phyloP scores from a whole-genome alignment of 2,113 vertebrate species.

The Catharus minimus region DNA sequence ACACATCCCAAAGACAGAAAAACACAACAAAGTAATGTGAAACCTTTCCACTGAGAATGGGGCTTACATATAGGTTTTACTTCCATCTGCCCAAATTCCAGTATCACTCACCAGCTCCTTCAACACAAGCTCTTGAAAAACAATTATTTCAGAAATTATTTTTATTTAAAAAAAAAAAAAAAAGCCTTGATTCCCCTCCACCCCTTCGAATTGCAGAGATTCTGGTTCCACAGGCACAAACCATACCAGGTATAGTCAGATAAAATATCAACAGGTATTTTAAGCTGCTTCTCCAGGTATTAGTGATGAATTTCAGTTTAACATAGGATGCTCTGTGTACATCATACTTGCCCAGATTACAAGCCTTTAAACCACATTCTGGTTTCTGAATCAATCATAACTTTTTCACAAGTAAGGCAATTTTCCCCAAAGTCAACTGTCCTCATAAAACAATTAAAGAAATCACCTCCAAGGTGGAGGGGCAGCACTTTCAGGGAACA shows the following conservation, averaged over 20 bases:
- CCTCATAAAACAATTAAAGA: not conserved
- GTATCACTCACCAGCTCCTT: not conserved
- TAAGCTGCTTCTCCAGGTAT: not conserved
- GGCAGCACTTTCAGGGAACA: not conserved
- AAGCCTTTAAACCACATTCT: not conserved
- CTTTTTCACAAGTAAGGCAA: not conserved
- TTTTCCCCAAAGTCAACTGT: not conserved
- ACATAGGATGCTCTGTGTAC: not conserved
- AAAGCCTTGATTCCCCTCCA: not conserved
- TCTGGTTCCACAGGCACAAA: not conserved
- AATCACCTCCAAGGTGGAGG: not conserved
- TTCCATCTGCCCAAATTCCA: not conserved
- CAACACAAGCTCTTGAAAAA: not conserved
- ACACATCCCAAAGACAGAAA: not conserved
- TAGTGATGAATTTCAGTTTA: not conserved
- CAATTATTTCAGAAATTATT: not conserved
- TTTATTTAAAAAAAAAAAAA: not conserved
- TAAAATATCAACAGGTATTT: not conserved
- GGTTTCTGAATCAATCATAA: not conserved
- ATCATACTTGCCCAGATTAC: not conserved
- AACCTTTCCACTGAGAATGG: not conserved
- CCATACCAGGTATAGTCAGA: not conserved
- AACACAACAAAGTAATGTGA: not conserved
- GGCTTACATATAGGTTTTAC: not conserved
- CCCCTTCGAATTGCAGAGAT: not conserved